Percentiles rank a stretch among this genome's conserved stretches.
Evolutionary conservation across 2,888 invertebrate species (phyloP).

Genomic region (Eubasilissa splendida): DNA sequence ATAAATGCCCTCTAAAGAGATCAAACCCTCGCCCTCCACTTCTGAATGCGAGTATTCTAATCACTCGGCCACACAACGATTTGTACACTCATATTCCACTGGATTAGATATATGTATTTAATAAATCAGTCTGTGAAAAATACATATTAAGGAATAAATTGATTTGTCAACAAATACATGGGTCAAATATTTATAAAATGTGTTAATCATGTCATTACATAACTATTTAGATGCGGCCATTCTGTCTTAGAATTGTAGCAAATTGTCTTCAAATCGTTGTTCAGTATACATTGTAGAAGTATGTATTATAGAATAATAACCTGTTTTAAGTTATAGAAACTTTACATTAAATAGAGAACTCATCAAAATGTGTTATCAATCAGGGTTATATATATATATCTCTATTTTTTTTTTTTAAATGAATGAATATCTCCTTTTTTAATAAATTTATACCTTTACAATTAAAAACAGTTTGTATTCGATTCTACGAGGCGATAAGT

Average conservation of each 20-base stretch:
- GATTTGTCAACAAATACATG: background rate
- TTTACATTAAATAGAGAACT: slow-evolving; percentile 13
- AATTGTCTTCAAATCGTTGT: slow-evolving; percentile 3
- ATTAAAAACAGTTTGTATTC: too few relatives aligned
- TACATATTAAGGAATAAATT: background rate
- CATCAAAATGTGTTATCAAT: background rate
- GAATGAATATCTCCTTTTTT: slow-evolving; percentile 5
- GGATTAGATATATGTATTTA: too few relatives aligned
- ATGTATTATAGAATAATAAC: slow-evolving; percentile 25
- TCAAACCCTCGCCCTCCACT: too few relatives aligned
- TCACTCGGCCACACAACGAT: too few relatives aligned
- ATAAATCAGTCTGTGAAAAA: too few relatives aligned
- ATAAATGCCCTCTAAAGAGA: too few relatives aligned
- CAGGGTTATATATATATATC: background rate
- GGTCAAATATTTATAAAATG: slow-evolving; percentile 17
- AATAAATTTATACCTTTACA: background rate
- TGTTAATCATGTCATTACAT: slow-evolving; percentile 29
- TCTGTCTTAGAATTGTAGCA: slow-evolving; percentile 29
- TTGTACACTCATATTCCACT: too few relatives aligned
- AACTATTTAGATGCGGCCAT: slow-evolving; percentile 35
- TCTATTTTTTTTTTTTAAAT: slow-evolving; percentile 1
- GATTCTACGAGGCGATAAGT: background rate
- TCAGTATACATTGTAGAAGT: slow-evolving; percentile 38
- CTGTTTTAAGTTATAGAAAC: slow-evolving; percentile 11
- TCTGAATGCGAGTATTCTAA: too few relatives aligned